A percentile compares a stretch with the other conserved stretches of the same genome.
Evolutionary conservation across 35 echinoderm and acorn worm species (phyloP).

Genomic region (Anneissia japonica): DNA sequence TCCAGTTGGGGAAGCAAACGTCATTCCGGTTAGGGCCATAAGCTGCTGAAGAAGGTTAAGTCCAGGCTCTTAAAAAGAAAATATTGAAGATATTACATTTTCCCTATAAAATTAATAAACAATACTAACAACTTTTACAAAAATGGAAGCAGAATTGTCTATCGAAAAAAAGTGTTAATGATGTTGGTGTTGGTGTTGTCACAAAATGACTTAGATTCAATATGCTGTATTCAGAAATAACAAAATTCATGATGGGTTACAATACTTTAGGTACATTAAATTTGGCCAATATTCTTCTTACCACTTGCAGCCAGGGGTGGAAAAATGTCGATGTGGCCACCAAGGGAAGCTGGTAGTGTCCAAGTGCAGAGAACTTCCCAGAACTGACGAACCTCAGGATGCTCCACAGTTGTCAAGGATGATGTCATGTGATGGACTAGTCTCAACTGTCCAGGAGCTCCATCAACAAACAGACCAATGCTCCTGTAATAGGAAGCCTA

Average conservation of each 20-base stretch:
- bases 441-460: constrained; percentile 31
- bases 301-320: constrained; percentile 83
- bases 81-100: no score
- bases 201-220: no score
- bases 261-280: no score
- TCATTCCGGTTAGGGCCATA: background rate
- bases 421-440: constrained; percentile 45
- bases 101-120: no score
- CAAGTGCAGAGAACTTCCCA: constrained; percentile 58
- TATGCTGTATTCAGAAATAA: no score
- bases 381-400: constrained; percentile 78
- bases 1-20: background rate
- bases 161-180: background rate
- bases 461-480: constrained; percentile 55
- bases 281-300: no score
- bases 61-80: constrained; percentile 5
- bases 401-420: constrained; percentile 46
- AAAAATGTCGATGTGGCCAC: constrained; percentile 77
- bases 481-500: constrained; percentile 34
- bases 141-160: background rate
- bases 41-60: background rate
- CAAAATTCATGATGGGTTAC: no score
- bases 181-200: no score
- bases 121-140: constrained; percentile 24
- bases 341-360: constrained; percentile 32